Evolutionary conservation across 2,113 vertebrate species (phyloP).

Genomic region (Anser brachyrhynchus): DNA sequence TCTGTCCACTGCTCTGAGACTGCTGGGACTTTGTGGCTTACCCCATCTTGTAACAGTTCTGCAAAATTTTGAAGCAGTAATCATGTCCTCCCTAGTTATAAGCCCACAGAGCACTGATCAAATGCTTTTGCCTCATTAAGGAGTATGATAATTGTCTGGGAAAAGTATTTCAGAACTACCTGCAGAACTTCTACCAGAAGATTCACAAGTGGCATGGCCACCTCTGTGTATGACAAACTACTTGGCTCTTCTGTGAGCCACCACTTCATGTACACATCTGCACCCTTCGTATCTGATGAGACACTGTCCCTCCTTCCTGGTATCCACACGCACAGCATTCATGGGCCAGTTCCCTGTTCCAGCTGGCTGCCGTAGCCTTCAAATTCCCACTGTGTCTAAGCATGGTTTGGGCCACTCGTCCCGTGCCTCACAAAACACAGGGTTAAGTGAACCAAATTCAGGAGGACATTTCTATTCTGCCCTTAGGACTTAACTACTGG

Average conservation of each 20-base stretch:
- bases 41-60: neutral
- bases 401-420: neutral
- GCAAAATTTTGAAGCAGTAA: neutral
- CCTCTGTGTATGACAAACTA: neutral
- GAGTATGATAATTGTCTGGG: neutral
- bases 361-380: neutral
- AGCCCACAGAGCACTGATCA: neutral
- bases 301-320: neutral
- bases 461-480: neutral
- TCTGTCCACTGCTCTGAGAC: neutral
- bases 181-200: neutral
- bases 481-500: neutral
- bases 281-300: neutral
- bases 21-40: neutral
- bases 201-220: neutral
- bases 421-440: neutral
- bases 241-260: neutral
- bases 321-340: neutral
- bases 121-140: neutral
- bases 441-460: slow-evolving; percentile 11
- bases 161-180: neutral
- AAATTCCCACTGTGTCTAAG: neutral
- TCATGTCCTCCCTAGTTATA: neutral
- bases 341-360: neutral
- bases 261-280: neutral